phyloP scores from a whole-genome alignment of 2,888 invertebrate genomes.

The Chaitophorus viminalis region DNA sequence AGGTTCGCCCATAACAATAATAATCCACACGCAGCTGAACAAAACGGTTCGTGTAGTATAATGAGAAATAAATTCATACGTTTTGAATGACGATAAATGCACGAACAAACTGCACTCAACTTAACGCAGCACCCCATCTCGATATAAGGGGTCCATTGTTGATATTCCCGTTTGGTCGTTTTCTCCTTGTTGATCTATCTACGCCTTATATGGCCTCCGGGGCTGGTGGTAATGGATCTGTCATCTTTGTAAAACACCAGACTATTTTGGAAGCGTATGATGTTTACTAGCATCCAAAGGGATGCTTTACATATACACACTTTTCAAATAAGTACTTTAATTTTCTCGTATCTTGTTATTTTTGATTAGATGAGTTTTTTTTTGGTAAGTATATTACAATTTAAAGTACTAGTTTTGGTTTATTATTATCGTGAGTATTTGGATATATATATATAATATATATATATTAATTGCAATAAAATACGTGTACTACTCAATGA shows the following conservation, averaged over 20 bases:
- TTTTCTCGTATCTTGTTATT: not conserved
- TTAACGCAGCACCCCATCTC: not conserved
- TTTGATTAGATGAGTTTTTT: not conserved
- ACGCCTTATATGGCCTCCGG: not conserved
- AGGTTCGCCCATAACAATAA: not conserved
- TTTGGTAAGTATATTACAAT: not conserved
- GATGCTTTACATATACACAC: not conserved
- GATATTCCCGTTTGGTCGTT: not conserved
- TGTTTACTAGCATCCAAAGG: not conserved
- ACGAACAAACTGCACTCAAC: not conserved
- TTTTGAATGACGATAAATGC: not conserved
- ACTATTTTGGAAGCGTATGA: not conserved
- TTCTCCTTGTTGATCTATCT: not conserved
- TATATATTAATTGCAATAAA: not conserved
- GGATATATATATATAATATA: not conserved
- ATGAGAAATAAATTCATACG: slow-evolving; percentile 14
- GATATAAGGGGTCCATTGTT: slow-evolving; percentile 22
- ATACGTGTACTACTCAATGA: no score
- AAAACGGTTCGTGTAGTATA: slow-evolving; percentile 19
- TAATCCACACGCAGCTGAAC: not conserved
- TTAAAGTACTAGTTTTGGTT: not conserved
- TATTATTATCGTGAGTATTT: not conserved
- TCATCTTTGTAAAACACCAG: not conserved
- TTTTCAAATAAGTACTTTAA: not conserved
- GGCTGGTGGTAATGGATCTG: not conserved